Evolutionary conservation across 1,140 invertebrate species (phyloP).

Genomic region (Drosophila sucinea): DNA sequence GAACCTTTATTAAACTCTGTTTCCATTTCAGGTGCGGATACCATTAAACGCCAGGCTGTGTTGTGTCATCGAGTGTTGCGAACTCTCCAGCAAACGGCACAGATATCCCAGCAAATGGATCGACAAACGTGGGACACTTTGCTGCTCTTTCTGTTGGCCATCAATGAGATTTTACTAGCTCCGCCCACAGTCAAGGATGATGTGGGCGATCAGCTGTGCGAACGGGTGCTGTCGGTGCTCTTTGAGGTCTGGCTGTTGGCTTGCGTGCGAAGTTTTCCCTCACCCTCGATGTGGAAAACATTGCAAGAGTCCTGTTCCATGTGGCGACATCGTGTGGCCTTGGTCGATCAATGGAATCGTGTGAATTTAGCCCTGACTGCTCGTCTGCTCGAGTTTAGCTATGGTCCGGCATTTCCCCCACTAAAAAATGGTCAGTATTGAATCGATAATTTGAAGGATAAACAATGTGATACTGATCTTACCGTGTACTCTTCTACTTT

Average conservation of each 20-base stretch:
- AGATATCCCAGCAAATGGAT: constrained; percentile 90
- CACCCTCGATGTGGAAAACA: constrained; percentile 97
- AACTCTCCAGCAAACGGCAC: constrained; percentile 94
- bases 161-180: constrained; percentile 95
- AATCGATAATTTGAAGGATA: no score
- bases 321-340: constrained; percentile 95
- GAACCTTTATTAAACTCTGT: background rate
- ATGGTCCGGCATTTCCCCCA: constrained; percentile 93
- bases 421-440: constrained; percentile 89
- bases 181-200: constrained; percentile 97
- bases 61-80: constrained; percentile 97
- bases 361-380: constrained; percentile 95
- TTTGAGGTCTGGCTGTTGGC: constrained; percentile 98
- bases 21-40: constrained; percentile 88
- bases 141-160: constrained; percentile 94
- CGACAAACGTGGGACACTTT: constrained; percentile 96
- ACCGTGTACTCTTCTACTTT: constrained; percentile 10
- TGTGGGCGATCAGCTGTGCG: constrained; percentile 96
- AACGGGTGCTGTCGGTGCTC: constrained; percentile 95
- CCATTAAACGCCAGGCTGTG: constrained; percentile 96
- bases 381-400: constrained; percentile 93
- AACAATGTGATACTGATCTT: background rate
- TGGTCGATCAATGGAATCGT: constrained; percentile 97
- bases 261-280: constrained; percentile 93
- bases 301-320: constrained; percentile 95